A percentile compares a stretch with the other conserved stretches of the same genome.
Evolutionary conservation across 2,113 vertebrate genomes (phyloP).

Genomic region (Salvelinus sp.): DNA sequence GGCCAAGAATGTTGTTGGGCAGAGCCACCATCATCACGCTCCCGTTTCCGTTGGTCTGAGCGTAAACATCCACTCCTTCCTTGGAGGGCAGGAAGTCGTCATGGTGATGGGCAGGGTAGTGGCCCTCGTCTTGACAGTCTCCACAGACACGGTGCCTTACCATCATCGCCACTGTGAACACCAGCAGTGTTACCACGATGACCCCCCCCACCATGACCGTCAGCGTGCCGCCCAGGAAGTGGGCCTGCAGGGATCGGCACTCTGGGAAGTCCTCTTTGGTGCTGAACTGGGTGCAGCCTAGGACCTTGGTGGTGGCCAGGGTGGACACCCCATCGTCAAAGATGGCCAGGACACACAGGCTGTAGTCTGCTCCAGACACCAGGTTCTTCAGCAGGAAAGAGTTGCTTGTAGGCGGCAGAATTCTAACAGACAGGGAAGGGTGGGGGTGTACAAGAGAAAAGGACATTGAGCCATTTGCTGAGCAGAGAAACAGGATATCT

Average conservation of each 20-base stretch:
- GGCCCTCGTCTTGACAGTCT: slow-evolving; percentile 19
- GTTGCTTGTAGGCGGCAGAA: slow-evolving; percentile 74
- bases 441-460: slow-evolving; percentile 8
- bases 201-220: slow-evolving; percentile 79
- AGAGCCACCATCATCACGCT: slow-evolving; percentile 63
- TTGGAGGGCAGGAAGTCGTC: slow-evolving; percentile 56
- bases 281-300: slow-evolving; percentile 79
- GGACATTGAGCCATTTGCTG: slow-evolving; percentile 5
- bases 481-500: not conserved
- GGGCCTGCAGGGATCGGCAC: slow-evolving; percentile 78
- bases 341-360: slow-evolving; percentile 80
- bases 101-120: slow-evolving; percentile 33
- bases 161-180: slow-evolving; percentile 82
- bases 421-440: slow-evolving; percentile 59
- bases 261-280: slow-evolving; percentile 75
- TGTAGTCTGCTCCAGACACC: slow-evolving; percentile 75
- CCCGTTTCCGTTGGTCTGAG: slow-evolving; percentile 77
- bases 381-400: slow-evolving; percentile 78
- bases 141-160: slow-evolving; percentile 75
- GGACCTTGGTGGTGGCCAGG: slow-evolving; percentile 75
- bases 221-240: slow-evolving; percentile 81
- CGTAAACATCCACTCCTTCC: slow-evolving; percentile 70
- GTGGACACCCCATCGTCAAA: slow-evolving; percentile 74
- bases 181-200: slow-evolving; percentile 79
- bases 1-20: slow-evolving; percentile 58